Conservation (phyloP, 2,797 vertebrate species). For the Malacoctenus gilli region DNA sequence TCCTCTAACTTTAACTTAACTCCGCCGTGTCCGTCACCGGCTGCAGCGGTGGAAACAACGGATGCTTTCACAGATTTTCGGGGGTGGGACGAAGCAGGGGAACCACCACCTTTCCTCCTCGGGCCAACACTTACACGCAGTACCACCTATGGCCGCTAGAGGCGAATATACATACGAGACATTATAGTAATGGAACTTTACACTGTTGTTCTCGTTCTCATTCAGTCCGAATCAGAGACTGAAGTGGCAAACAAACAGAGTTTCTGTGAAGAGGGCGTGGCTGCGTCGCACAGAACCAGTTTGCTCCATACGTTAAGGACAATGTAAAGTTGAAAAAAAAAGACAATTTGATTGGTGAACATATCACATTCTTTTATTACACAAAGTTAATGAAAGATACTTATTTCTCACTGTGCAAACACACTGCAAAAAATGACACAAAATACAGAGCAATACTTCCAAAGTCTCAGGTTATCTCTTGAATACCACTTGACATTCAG, state of each 20-base stretch:
- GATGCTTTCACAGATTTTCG: conserved; percentile 43
- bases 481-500: conserved; percentile 7
- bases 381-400: conserved; percentile 18
- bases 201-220: too few relatives aligned
- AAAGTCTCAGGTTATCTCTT: neutral
- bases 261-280: too few relatives aligned
- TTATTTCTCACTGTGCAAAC: conserved; percentile 25
- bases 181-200: too few relatives aligned
- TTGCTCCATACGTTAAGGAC: neutral
- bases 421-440: conserved; percentile 39
- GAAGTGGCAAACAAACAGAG: too few relatives aligned
- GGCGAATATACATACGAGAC: neutral
- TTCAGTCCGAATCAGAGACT: too few relatives aligned
- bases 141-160: conserved; percentile 4
- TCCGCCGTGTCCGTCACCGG: neutral
- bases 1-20: neutral
- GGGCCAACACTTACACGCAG: neutral
- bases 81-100: conserved; percentile 46
- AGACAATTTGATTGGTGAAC: too few relatives aligned
- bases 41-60: conserved; percentile 47
- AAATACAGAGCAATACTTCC: neutral
- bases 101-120: neutral
- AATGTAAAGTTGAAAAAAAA: neutral
- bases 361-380: neutral
- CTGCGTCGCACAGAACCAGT: too few relatives aligned